Evolutionary conservation across 2,888 invertebrate genomes (phyloP).

Genomic region (Balanococcus diminutus): DNA sequence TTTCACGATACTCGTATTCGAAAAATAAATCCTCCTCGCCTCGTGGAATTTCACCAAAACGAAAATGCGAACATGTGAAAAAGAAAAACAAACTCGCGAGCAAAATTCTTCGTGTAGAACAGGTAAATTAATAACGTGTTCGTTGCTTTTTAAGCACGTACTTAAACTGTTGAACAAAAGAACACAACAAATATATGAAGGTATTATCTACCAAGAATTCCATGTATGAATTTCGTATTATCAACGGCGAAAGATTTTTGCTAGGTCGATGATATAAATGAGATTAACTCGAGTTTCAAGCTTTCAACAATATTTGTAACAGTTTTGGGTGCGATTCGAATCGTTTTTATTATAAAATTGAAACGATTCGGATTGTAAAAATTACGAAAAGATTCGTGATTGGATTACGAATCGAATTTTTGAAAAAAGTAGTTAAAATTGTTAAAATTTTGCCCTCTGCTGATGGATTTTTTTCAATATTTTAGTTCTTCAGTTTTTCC

Average conservation of each 20-base stretch:
- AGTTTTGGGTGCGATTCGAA: too few species aligned
- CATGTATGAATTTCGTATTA: neutral
- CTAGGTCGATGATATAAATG: neutral
- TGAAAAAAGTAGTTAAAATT: too few species aligned
- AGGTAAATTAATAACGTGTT: constrained; percentile 34
- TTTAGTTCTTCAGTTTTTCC: too few species aligned
- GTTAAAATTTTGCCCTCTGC: too few species aligned
- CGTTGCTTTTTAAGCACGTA: constrained; percentile 7
- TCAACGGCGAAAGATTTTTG: neutral
- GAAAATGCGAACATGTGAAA: neutral
- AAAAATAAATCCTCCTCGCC: neutral
- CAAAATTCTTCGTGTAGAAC: constrained; percentile 8
- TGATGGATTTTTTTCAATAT: too few species aligned
- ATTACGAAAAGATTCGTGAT: too few species aligned
- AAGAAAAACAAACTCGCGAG: neutral
- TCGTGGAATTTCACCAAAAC: neutral
- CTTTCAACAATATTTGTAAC: too few species aligned
- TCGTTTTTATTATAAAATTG: too few species aligned
- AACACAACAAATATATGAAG: neutral
- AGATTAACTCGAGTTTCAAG: neutral
- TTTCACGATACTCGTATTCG: neutral
- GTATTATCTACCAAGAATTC: neutral
- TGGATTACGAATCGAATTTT: too few species aligned
- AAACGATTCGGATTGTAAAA: too few species aligned
- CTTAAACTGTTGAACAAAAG: constrained; percentile 27